These are phyloP conservation scores for Sinocyclocheilus rhinocerous DNA, from an alignment of 2,113 vertebrate species.

Conservation along the genomic window DNA sequence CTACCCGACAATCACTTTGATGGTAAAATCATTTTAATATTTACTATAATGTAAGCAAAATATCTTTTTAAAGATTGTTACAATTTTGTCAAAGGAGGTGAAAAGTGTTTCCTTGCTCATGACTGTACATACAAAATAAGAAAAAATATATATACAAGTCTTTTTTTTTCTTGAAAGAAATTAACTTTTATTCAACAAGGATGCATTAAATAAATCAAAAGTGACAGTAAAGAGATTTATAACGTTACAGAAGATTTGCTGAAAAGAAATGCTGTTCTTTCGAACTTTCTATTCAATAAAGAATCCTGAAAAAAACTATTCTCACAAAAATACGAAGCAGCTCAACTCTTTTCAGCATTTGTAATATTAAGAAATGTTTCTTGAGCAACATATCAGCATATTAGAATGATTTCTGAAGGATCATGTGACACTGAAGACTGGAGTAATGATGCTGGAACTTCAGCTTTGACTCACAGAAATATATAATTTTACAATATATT, in stretches of 20 bases:
- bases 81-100: neutral
- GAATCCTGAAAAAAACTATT: neutral
- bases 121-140: neutral
- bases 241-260: no score
- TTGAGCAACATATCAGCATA: neutral
- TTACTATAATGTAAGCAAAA: conserved; percentile 1
- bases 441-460: no score
- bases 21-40: conserved; percentile 74
- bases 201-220: neutral
- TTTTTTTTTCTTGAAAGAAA: no score
- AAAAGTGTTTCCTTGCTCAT: neutral
- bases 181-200: neutral
- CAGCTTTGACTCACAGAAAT: neutral
- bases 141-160: neutral
- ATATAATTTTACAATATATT: neutral
- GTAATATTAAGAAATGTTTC: neutral
- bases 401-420: neutral
- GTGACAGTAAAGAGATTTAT: no score
- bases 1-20: conserved; percentile 89
- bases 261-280: no score
- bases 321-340: neutral
- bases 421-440: neutral
- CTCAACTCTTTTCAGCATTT: neutral
- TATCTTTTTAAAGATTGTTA: neutral
- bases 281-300: no score